These are phyloP conservation scores for Pionites leucogaster DNA, from an alignment of 2,113 vertebrate genomes.

Conservation along the genomic window DNA sequence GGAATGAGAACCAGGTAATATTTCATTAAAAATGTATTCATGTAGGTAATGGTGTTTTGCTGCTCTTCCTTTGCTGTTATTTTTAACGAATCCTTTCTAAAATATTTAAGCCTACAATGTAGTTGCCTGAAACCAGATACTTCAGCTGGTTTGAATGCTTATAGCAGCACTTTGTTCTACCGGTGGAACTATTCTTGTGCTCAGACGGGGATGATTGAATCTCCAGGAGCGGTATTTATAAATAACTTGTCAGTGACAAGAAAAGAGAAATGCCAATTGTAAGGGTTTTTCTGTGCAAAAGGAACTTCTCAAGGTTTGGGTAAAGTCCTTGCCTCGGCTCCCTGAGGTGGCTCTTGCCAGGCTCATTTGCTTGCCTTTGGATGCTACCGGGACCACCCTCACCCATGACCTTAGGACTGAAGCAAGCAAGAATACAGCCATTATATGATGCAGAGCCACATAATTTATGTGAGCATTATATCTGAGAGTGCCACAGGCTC, in stretches of 20 bases:
- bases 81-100: constrained; percentile 58
- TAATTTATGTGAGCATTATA: rapidly evolving
- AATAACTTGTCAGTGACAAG: background rate
- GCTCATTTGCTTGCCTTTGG: rapidly evolving
- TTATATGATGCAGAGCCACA: background rate
- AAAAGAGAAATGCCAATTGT: background rate
- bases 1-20: constrained; percentile 33
- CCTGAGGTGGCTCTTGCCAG: background rate
- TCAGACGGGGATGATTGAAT: background rate
- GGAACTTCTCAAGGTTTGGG: background rate
- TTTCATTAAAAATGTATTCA: constrained; percentile 59
- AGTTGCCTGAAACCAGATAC: constrained; percentile 53
- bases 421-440: background rate
- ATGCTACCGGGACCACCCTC: background rate
- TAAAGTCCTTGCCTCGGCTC: background rate
- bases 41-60: constrained; percentile 60
- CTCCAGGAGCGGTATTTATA: constrained; percentile 47
- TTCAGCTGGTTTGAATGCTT: constrained; percentile 27
- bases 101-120: constrained; percentile 59
- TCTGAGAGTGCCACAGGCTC: rapidly evolving
- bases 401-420: background rate
- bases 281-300: background rate
- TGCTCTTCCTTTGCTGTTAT: constrained; percentile 57
- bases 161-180: constrained; percentile 29
- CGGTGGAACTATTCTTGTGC: background rate